These are phyloP conservation scores for Gephyroberyx darwinii DNA, from an alignment of 2,797 vertebrate species.

Conservation along the genomic window DNA sequence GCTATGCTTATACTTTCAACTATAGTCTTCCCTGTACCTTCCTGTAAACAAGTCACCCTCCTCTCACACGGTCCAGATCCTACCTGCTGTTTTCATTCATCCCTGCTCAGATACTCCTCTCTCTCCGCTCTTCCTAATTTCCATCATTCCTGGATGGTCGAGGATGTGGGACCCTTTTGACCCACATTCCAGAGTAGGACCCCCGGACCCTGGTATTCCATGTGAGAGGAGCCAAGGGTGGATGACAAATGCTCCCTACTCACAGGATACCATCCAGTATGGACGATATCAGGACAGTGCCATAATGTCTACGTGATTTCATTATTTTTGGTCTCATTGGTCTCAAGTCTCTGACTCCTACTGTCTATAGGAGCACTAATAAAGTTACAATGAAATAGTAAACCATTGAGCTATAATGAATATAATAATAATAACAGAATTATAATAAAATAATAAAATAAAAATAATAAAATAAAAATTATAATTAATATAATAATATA, in stretches of 20 bases:
- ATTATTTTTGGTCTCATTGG: background rate
- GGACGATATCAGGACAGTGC: conserved; percentile 17
- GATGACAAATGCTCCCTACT: too few relatives aligned
- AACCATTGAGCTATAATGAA: background rate
- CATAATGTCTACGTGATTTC: background rate
- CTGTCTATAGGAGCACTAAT: background rate
- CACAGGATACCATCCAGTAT: background rate
- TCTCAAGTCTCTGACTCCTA: background rate
- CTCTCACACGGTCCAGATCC: too few relatives aligned
- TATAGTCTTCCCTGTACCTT: too few relatives aligned
- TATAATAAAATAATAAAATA: too few relatives aligned
- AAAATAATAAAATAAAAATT: too few relatives aligned
- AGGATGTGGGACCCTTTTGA: conserved; percentile 46
- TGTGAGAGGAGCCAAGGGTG: background rate
- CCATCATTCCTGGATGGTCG: conserved; percentile 44
- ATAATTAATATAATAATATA: too few relatives aligned
- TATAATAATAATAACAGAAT: too few relatives aligned
- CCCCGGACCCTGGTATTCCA: conserved; percentile 24
- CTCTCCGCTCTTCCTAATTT: conserved; percentile 41
- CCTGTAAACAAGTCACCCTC: too few relatives aligned
- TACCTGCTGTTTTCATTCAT: conserved; percentile 2
- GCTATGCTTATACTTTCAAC: too few relatives aligned
- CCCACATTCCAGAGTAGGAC: conserved; percentile 49
- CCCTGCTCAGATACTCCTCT: conserved; percentile 40
- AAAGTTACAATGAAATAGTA: background rate